Base-by-base conservation (phyloP, 2,888 invertebrate genomes). In the Xanthia icteritia region DNA sequence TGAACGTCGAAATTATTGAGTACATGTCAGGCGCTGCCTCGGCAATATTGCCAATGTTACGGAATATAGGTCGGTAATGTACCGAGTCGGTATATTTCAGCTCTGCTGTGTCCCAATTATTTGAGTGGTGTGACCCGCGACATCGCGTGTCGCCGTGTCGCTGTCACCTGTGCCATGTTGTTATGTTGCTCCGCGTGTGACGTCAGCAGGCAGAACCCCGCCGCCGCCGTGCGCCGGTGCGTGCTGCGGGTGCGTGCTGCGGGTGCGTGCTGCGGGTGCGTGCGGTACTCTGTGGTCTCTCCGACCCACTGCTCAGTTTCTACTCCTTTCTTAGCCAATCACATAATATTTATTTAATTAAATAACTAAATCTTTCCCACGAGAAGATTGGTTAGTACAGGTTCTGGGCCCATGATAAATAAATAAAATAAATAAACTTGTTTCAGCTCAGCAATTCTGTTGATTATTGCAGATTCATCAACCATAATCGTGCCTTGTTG, bases 31-130 rank as follows among this genome's bases (percentile, higher is more conserved):
- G 45, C 61, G 36, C 45, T 64, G 20, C 42, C 61, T 64, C 77
- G n/a, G 6, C 58, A 58, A 79, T 64, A 79, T 78, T 79, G 70
- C 20, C 64, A 65, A 70, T 65, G 56, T 78, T 78, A 58, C 31
- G 1, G 69, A 69, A 77, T 70, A 51, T 77, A 70, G 70, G 64
- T 65, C 48, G 64, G 45, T 45, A 15, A 45, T 45, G 45, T 45
- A 15, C 15, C 15, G 45, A 45, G 15, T 68, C 17, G 48, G 48
- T 48, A 77, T 17, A 20, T 56, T 68, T 51, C 15, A 61, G 63
- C 45, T 63, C n/a, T 63, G 51, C 31, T 42, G 42, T 63, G 76
- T 63, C 36, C 45, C 76, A 54, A 75, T 76, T 78, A 56, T 76
- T 56, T 48, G 65, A n/a, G 27, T 36, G 54, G 11, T 76, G 67